phyloP scores from a whole-genome alignment of 2,113 vertebrate species.

The Oncorhynchus nerka region DNA sequence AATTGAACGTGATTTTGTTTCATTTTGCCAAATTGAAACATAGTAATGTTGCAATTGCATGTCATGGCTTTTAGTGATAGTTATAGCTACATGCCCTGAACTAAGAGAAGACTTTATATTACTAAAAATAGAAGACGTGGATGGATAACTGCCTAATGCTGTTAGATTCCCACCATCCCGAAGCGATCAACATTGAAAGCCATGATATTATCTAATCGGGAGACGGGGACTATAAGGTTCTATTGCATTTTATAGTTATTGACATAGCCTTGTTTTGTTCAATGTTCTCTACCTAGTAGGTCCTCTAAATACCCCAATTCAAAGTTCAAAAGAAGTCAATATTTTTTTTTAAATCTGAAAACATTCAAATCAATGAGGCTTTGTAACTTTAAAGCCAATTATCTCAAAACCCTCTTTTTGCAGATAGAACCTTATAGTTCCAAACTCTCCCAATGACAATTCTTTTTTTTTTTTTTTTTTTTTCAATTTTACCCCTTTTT shows the following conservation, averaged over 20 bases:
- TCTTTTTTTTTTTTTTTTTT: not conserved
- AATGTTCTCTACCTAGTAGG: too few species aligned
- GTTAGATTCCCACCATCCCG: not conserved
- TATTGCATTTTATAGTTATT: too few species aligned
- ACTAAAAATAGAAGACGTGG: not conserved
- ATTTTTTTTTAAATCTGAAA: too few species aligned
- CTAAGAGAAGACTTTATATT: not conserved
- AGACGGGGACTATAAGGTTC: too few species aligned
- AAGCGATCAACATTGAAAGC: not conserved
- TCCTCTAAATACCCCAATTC: too few species aligned
- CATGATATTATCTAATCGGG: conserved; percentile 1
- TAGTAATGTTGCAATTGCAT: conserved; percentile 3
- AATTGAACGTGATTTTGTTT: conserved; percentile 21
- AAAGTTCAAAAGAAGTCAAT: too few species aligned
- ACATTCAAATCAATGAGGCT: too few species aligned
- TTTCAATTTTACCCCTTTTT: too few species aligned
- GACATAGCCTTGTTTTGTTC: too few species aligned
- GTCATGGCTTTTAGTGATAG: conserved; percentile 19
- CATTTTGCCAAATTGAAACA: conserved; percentile 18
- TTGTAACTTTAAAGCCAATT: too few species aligned
- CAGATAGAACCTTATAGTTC: too few species aligned
- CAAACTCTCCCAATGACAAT: not conserved
- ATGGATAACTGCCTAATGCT: not conserved
- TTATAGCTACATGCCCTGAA: not conserved
- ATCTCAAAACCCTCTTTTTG: too few species aligned